Conservation (phyloP, 2,797 vertebrate genomes). For the Gambusia yucatana region DNA sequence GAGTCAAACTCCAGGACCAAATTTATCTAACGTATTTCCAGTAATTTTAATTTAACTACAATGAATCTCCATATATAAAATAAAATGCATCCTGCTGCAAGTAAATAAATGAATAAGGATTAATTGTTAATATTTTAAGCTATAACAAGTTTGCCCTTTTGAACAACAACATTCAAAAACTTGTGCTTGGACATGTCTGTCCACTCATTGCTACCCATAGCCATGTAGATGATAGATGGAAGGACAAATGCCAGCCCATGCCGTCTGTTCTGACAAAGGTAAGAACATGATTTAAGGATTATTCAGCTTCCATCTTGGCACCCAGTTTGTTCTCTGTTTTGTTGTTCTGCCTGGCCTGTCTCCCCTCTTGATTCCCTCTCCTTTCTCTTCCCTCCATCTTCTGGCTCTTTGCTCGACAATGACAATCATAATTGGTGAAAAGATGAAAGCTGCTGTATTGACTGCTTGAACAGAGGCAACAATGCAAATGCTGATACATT, state of each 20-base stretch:
- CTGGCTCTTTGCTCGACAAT: conserved; percentile 11
- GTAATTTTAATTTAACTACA: not conserved
- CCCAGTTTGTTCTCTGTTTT: conserved; percentile 7
- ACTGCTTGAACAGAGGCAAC: conserved; percentile 26
- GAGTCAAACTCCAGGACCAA: not conserved
- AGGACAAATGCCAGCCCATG: not conserved
- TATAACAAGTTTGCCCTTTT: not conserved
- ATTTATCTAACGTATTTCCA: not conserved
- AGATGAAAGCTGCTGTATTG: conserved; percentile 24
- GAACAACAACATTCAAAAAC: not conserved
- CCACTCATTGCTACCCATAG: not conserved
- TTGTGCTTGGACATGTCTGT: not conserved
- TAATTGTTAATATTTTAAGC: not conserved
- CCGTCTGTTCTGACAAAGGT: not conserved
- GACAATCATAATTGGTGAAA: conserved; percentile 25
- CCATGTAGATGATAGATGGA: not conserved
- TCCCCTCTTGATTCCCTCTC: conserved; percentile 28
- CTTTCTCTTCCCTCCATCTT: conserved; percentile 27
- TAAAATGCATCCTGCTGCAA: not conserved
- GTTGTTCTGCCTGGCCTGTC: not conserved
- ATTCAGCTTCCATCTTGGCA: conserved; percentile 22
- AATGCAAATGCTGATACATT: conserved; percentile 27
- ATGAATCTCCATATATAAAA: not conserved
- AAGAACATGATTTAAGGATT: not conserved
- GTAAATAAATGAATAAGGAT: not conserved